A percentile compares a stretch with the other conserved stretches of the same genome.
These are phyloP conservation scores for Leptopilina boulardi DNA, from an alignment of 1,140 invertebrate species.

Conservation along the genomic window DNA sequence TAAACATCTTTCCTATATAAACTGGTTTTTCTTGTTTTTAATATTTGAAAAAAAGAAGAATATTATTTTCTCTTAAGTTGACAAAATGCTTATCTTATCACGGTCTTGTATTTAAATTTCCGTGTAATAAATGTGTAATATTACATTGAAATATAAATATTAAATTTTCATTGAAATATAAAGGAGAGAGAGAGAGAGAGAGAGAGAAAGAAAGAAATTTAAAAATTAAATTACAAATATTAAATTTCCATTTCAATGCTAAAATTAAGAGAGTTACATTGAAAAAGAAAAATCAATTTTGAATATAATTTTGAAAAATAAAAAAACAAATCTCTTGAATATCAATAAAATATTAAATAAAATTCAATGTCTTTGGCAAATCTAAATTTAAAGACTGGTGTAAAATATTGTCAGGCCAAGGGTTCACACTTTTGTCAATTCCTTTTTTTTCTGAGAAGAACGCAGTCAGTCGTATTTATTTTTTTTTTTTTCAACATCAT, in stretches of 20 bases:
- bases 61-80: neutral
- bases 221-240: too few species aligned
- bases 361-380: slow-evolving; percentile 9
- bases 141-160: neutral
- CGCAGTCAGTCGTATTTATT: neutral
- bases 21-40: neutral
- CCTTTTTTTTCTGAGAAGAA: slow-evolving; percentile 10
- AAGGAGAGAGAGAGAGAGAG: too few species aligned
- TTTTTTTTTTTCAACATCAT: slow-evolving; percentile 11
- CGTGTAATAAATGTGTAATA: too few species aligned
- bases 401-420: slow-evolving; percentile 1
- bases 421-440: slow-evolving; percentile 28
- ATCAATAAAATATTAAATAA: neutral
- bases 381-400: slow-evolving; percentile 1
- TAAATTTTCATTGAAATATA: neutral
- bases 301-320: too few species aligned
- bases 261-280: too few species aligned
- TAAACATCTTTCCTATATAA: slow-evolving; percentile 6
- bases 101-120: neutral
- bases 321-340: too few species aligned
- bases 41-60: neutral
- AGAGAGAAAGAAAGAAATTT: too few species aligned
- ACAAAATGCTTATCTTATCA: neutral
- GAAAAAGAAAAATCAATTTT: too few species aligned
- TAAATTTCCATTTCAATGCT: too few species aligned